Evolutionary conservation across 2,888 invertebrate genomes (phyloP), one percentile per base, ranked within the genome.

Genomic region (Rhagonycha fulva): DNA sequence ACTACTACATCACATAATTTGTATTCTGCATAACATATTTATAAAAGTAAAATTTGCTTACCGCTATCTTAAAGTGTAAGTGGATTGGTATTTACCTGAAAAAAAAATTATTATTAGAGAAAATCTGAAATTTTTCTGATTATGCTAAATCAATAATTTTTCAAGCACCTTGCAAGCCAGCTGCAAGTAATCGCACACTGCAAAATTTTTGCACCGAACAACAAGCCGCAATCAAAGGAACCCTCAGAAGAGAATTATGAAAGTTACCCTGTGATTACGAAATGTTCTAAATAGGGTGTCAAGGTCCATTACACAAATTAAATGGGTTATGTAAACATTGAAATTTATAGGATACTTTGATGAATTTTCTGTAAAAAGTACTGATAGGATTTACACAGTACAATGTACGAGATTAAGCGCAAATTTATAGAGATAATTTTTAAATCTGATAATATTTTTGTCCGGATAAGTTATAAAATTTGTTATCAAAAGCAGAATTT

Each of bases 261-360:
- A 74, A 66, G 28, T 71, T 62, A 62, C 68, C 26, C 68, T 32
- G 14, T 71, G 72, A 72, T 76, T 72, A 62, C 61, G 75, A 71
- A 76, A 75, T 67, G 71, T 70, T 70, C 70, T 69, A 67, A 67
- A 14, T 73, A 67, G 72, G 62, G 81, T 78, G 81, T 81, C 81
- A 82, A 79, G 82, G 80, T 76, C 79, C 82, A 82, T 82, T 82
- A 80, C 78, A 79, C 81, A 82, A 79, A 81, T 81, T 81, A 82
- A 82, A 81, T 81, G 80, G 78, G 67, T 80, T 77, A 78, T 76
- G 80, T 80, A 81, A 80, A 82, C 80, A 81, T 60, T 10, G 23
- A 63, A 66, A 68, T 72, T 72, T 72, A 67, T 72, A 26, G 71
- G 66, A 23, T 60, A 24, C 47, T 67, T 63, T 23, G 47, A 71